Percentiles rank a stretch among this genome's conserved stretches.
phyloP scores from a whole-genome alignment of 2,113 vertebrate species.

The Numenius arquata region DNA sequence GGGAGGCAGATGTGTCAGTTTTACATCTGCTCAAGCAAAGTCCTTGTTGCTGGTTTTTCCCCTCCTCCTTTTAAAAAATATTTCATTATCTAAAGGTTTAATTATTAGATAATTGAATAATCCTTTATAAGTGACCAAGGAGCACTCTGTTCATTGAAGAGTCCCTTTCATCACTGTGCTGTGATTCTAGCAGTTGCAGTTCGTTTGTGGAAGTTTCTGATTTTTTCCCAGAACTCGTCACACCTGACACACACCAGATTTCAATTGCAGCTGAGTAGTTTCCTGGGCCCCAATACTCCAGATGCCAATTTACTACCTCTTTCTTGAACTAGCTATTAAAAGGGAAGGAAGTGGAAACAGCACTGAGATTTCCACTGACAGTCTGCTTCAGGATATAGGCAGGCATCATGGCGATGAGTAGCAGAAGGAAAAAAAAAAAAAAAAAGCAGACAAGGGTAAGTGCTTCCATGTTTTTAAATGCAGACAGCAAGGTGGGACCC shows the following conservation, averaged over 20 bases:
- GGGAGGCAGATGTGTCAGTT: constrained; percentile 49
- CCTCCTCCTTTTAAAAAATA: not conserved
- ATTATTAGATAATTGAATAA: constrained; percentile 43
- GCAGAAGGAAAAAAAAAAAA: not conserved
- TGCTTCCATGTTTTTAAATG: not conserved
- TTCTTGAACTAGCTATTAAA: not conserved
- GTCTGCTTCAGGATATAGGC: not conserved
- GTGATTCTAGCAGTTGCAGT: not conserved
- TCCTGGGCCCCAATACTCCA: not conserved
- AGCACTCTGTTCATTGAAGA: not conserved
- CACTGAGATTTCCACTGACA: not conserved
- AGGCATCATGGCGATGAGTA: not conserved
- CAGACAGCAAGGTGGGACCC: not conserved
- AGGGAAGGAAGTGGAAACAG: not conserved
- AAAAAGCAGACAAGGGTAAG: not conserved
- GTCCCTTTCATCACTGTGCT: not conserved
- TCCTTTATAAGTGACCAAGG: not conserved
- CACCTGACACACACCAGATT: constrained; percentile 28
- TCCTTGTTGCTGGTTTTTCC: not conserved
- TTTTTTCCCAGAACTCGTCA: not conserved
- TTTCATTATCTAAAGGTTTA: constrained; percentile 13
- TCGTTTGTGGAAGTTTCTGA: not conserved
- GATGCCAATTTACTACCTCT: constrained; percentile 16
- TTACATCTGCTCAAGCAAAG: constrained; percentile 42
- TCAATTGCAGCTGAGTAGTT: constrained; percentile 18